These are phyloP conservation scores for Beroe ovata DNA, from an alignment of 37 sponge, comb jelly and placozoan genomes.

Conservation along the genomic window DNA sequence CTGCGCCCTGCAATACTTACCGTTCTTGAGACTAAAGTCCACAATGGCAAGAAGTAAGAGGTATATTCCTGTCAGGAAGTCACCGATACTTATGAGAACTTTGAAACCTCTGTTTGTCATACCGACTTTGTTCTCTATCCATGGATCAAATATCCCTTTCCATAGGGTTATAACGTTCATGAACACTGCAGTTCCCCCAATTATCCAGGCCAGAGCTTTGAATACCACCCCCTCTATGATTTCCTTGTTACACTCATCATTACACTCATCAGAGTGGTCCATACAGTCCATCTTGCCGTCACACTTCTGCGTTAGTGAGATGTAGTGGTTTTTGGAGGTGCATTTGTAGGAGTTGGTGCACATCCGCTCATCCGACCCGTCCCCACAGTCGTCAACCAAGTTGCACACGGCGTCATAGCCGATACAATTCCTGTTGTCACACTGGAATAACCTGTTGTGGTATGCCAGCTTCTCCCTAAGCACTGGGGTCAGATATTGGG, in stretches of 20 bases:
- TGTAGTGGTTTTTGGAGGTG: neutral
- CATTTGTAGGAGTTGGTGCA: neutral
- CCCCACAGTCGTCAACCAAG: neutral
- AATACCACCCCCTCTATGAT: neutral
- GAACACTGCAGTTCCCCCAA: neutral
- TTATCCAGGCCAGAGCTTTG: neutral
- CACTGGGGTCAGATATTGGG: neutral
- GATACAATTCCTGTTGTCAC: neutral
- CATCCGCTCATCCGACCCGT: neutral
- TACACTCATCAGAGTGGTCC: constrained; percentile 28
- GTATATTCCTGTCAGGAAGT: constrained; percentile 24
- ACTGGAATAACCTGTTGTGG: neutral
- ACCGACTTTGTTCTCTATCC: neutral
- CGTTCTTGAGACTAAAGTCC: neutral
- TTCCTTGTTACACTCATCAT: constrained; percentile 10
- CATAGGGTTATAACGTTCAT: neutral
- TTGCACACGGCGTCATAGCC: neutral
- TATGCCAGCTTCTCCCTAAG: neutral
- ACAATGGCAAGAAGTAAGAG: neutral
- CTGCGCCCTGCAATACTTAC: neutral
- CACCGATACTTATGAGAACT: constrained; percentile 13
- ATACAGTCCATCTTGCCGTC: neutral
- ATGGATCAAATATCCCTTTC: neutral
- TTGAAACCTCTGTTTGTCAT: neutral
- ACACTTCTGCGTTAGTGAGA: constrained; percentile 1